A percentile compares a stretch with the other conserved stretches of the same genome.
Conservation (phyloP, 2,888 invertebrate species). For the Elysia crispata region DNA sequence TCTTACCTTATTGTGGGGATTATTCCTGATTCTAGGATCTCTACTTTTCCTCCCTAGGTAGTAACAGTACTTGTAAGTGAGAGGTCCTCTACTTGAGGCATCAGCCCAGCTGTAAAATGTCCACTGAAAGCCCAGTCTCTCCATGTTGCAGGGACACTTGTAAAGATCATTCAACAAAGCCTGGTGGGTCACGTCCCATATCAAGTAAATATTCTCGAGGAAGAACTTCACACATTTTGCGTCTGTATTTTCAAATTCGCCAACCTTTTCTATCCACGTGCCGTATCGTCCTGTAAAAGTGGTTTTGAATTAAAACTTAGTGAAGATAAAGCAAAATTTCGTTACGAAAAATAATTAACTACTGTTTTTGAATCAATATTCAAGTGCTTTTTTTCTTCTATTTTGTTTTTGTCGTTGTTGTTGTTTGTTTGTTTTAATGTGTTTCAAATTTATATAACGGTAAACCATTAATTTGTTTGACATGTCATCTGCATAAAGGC, state of each 20-base stretch:
- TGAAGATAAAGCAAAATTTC: too few relatives aligned
- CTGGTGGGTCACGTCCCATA: neutral
- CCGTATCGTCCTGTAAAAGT: conserved; percentile 5
- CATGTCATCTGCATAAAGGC: too few relatives aligned
- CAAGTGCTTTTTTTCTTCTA: too few relatives aligned
- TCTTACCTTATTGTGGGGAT: conserved; percentile 36
- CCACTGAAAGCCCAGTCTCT: conserved; percentile 32
- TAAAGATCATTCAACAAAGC: neutral
- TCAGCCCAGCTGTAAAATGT: neutral
- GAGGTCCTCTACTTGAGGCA: neutral
- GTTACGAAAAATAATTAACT: too few relatives aligned
- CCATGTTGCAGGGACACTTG: conserved; percentile 23
- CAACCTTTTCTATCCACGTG: conserved; percentile 21
- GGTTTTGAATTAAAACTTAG: neutral
- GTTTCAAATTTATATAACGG: too few relatives aligned
- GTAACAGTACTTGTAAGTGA: conserved; percentile 12
- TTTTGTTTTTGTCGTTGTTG: too few relatives aligned
- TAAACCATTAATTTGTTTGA: too few relatives aligned
- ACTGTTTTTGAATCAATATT: too few relatives aligned
- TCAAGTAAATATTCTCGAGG: neutral
- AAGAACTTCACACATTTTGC: conserved; percentile 10
- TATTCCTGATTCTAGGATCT: neutral
- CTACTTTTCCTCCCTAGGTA: conserved; percentile 12
- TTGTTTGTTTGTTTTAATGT: too few relatives aligned
- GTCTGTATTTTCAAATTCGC: conserved; percentile 5